Base-by-base conservation (phyloP, 2,888 invertebrate genomes). In the Dryocosmus kuriphilus region DNA sequence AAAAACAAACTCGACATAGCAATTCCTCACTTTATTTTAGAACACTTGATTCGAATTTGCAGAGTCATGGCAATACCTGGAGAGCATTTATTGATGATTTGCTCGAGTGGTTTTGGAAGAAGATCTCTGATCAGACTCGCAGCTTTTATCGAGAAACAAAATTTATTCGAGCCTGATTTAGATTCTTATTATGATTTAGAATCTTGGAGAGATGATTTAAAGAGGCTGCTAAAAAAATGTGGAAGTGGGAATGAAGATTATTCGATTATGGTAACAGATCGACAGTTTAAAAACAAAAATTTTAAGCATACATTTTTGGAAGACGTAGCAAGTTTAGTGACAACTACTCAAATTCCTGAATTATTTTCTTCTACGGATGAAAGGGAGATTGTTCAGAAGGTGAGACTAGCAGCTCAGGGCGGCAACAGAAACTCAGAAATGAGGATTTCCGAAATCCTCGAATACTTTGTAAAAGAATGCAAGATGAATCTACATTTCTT, bases 51-150 rank as follows among this genome's bases (percentile, higher is more conserved):
- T 1, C 93, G 94, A 81, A 93, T 95, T 76, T 93, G 94, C 86
- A 92, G 95, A 65, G 91, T 95, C 57, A 89, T 95, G 75, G 87
- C 93, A 2, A 93, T 92, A 46, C 93, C 94, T 0, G 93, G 93
- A 57, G 94, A 94, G 51, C 94, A 93, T 87, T 93, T 93, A 62
- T 86, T 95, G 73, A 91, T 95, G 79, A 93, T 95, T 46, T 94
- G 95, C 46, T 92, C 93, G 2, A 93, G 93, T 77, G 95, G 95
- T 41, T 93, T 93, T 74, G 95, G 95, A 2, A 92, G 94, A 78
- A 94, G 93, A 86, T 94, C 94, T 0, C 89, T 95, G n/a, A 93
- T 94, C 0, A 91, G 92, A 76, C 90, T 95, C n/a, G 94, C 94
- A 8, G 87, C 92, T 8, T 90, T 88, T 35, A 89, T 93, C 14